phyloP scores from a whole-genome alignment of 2,797 vertebrate genomes.

The Enteromius anoplus region DNA sequence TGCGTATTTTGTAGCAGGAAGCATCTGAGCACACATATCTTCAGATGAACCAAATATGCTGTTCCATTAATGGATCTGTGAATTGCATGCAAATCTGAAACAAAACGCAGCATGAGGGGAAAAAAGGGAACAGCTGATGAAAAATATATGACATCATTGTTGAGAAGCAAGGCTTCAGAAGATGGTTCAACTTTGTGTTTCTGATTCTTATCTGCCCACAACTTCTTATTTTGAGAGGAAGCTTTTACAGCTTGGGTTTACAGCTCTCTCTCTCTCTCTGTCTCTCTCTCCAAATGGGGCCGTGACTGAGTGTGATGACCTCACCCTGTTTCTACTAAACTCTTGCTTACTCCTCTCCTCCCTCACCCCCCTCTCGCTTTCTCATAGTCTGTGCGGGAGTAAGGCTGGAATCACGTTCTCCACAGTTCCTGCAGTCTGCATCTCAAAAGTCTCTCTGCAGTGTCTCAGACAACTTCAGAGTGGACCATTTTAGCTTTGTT shows the following conservation, averaged over 20 bases:
- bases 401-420: constrained; percentile 64
- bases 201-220: constrained; percentile 53
- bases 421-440: constrained; percentile 22
- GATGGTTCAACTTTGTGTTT: constrained; percentile 11
- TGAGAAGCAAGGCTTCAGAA: constrained; percentile 12
- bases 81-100: neutral
- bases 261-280: constrained; percentile 44
- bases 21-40: neutral
- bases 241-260: constrained; percentile 60
- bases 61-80: neutral
- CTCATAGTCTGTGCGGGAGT: constrained; percentile 30
- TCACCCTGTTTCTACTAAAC: constrained; percentile 62
- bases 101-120: neutral
- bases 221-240: constrained; percentile 55
- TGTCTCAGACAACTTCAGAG: constrained; percentile 4
- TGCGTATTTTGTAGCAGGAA: constrained; percentile 12
- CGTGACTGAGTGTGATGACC: constrained; percentile 63
- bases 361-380: constrained; percentile 32
- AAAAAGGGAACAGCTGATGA: neutral
- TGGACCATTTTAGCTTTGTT: constrained; percentile 1
- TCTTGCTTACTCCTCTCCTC: constrained; percentile 38
- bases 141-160: constrained; percentile 52
- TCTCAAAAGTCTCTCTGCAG: constrained; percentile 27
- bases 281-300: constrained; percentile 51
- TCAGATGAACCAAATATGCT: neutral